Evolutionary conservation across 2,888 invertebrate genomes (phyloP).

Genomic region (Kryphioiulus occultus): DNA sequence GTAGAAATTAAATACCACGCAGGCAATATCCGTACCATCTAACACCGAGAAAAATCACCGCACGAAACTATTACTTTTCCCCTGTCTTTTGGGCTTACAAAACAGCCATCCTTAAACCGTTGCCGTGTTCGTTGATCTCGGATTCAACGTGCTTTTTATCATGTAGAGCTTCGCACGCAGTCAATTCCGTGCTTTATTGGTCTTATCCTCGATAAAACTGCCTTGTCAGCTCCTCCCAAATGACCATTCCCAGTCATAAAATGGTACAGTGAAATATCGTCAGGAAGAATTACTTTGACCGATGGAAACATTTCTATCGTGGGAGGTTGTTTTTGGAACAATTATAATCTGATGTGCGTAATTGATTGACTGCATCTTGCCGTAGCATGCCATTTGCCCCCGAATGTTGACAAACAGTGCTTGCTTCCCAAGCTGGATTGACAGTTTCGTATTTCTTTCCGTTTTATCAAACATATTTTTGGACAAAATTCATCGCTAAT

Average conservation of each 20-base stretch:
- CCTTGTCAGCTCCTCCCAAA: background rate
- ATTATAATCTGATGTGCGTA: background rate
- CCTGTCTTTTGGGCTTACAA: slow-evolving; percentile 19
- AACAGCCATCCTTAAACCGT: background rate
- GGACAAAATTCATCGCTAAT: too few relatives aligned
- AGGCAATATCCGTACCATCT: background rate
- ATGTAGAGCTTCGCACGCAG: slow-evolving; percentile 1
- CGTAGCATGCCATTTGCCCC: background rate
- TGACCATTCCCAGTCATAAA: background rate
- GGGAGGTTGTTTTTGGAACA: too few relatives aligned
- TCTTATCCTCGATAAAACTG: background rate
- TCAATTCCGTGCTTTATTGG: background rate
- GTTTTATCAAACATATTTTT: too few relatives aligned
- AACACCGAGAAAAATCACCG: slow-evolving; percentile 25
- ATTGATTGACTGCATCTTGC: background rate
- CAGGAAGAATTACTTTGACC: too few relatives aligned
- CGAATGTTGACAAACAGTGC: background rate
- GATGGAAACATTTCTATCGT: too few relatives aligned
- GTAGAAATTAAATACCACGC: slow-evolving; percentile 9
- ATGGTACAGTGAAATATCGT: background rate
- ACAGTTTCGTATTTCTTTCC: too few relatives aligned
- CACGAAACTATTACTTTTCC: slow-evolving; percentile 6
- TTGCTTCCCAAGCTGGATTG: background rate
- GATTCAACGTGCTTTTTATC: background rate
- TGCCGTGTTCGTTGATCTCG: background rate